A percentile compares a stretch with the other conserved stretches of the same genome.
Conservation (phyloP, 1,140 invertebrate species). For the Globodera rostochiensis region DNA sequence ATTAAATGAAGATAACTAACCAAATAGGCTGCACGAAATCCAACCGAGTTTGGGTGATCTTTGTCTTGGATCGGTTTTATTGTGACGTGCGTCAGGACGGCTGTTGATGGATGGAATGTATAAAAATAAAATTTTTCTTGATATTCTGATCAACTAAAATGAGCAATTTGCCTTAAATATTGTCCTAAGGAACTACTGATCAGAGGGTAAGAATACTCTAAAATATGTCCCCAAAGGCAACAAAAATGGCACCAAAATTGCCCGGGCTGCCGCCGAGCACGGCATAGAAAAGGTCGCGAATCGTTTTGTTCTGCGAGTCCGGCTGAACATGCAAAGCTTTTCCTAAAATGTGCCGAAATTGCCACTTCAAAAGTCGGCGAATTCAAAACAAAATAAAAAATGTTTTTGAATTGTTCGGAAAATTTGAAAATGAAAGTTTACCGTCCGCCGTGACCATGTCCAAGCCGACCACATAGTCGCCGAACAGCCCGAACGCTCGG, state of each 20-base stretch:
- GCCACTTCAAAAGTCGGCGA: too few species aligned
- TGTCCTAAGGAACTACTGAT: too few species aligned
- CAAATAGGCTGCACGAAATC: background rate
- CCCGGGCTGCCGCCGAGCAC: constrained; percentile 13
- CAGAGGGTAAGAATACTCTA: too few species aligned
- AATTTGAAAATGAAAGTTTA: background rate
- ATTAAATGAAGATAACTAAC: background rate
- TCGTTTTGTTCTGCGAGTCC: too few species aligned
- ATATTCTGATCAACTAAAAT: too few species aligned
- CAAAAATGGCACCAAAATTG: background rate
- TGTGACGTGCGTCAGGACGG: constrained; percentile 1
- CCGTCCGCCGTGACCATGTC: background rate
- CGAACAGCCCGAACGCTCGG: background rate
- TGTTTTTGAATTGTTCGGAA: background rate
- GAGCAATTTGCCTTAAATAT: too few species aligned
- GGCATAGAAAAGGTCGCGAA: too few species aligned
- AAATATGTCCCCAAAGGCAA: too few species aligned
- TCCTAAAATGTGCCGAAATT: too few species aligned
- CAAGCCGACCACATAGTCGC: background rate
- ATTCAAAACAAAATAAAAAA: too few species aligned
- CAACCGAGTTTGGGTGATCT: background rate
- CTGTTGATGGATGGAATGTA: background rate
- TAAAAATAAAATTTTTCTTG: too few species aligned
- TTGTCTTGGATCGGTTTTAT: background rate
- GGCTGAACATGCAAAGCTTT: too few species aligned